Conservation (phyloP, 2,113 vertebrate genomes). For the Poecilia latipinna region DNA sequence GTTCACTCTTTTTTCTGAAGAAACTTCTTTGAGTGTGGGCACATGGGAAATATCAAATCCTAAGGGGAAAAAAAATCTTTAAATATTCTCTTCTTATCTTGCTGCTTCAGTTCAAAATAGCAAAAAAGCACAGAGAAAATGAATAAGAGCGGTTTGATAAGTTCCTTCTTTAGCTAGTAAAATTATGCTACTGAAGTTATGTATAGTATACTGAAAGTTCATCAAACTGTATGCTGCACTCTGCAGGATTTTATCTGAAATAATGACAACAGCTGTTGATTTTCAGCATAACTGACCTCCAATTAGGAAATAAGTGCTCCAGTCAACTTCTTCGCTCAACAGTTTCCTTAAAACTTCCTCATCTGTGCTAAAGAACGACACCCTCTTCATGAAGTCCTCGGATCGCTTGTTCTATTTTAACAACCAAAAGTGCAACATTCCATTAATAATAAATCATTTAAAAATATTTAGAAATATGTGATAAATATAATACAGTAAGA, state of each 20-base stretch:
- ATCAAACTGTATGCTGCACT: neutral
- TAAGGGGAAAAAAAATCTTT: constrained; percentile 15
- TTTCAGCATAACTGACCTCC: constrained; percentile 42
- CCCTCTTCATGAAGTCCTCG: neutral
- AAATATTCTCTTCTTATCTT: neutral
- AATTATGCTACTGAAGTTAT: neutral
- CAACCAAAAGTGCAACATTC: neutral
- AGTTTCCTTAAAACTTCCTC: constrained; percentile 53
- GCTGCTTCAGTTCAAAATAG: neutral
- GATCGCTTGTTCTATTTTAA: constrained; percentile 15
- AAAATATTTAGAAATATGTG: neutral
- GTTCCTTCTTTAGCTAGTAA: neutral
- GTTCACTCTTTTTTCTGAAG: constrained; percentile 35
- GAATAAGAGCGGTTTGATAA: neutral
- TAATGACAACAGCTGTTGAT: neutral
- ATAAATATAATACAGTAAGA: neutral
- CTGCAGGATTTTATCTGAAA: neutral
- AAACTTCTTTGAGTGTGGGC: constrained; percentile 54
- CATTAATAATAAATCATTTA: neutral
- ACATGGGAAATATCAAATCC: constrained; percentile 49
- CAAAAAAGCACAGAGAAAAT: neutral
- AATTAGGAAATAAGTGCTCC: constrained; percentile 52
- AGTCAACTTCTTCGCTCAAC: constrained; percentile 64
- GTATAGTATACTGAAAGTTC: neutral
- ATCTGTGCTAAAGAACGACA: constrained; percentile 59